Evolutionary conservation across 2,797 vertebrate species (phyloP), one percentile per base, ranked within the genome.

Genomic region (Neomorphus geoffroyi): DNA sequence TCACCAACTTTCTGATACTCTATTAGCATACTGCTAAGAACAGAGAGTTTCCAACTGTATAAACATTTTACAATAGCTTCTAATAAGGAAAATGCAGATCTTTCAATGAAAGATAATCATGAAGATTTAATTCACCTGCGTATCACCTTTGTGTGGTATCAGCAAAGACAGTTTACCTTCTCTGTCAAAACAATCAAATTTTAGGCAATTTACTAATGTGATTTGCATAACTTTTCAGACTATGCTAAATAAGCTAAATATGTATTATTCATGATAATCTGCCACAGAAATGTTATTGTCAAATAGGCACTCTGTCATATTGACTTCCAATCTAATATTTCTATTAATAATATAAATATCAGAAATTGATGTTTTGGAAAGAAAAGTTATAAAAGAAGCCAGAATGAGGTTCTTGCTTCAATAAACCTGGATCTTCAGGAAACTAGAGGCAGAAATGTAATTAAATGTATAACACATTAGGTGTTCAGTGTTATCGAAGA

Each of bases 261-360:
- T 97, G 75, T 81, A 95, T 97, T 97, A 97, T 97, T 97, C 95
- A 96, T 97, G n/a, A 94, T 94, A 88, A 90, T 94, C 82, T 86
- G 41, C 30, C 48, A 22, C 48, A 92, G 83, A 95, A 96, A 89
- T 18, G n/a, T 74, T 95, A 75, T 89, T 84, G 67, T 97, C 91
- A 91, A 74, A 95, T 74, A 94, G 57, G 89, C 35, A 58, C 79
- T 87, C 73, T 83, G 62, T 94, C 91, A 96, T 78, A 75, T 75
- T 81, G 62, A 56, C 75, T 96, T 91, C 64, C 48, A 80, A 86
- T 87, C 22, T 74, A 90, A 33, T 51, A 45, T 33, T 86, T 86
- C 37, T 57, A 46, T 46, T 22, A 46, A 46, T 46, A 58, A 57
- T 23, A 26, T 7, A 81, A 88, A 58, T 1, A 24, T 70, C 54